Evolutionary conservation across 2,797 vertebrate species (phyloP), one percentile per base, ranked within the genome.

Genomic region (Pelobates cultripes): DNA sequence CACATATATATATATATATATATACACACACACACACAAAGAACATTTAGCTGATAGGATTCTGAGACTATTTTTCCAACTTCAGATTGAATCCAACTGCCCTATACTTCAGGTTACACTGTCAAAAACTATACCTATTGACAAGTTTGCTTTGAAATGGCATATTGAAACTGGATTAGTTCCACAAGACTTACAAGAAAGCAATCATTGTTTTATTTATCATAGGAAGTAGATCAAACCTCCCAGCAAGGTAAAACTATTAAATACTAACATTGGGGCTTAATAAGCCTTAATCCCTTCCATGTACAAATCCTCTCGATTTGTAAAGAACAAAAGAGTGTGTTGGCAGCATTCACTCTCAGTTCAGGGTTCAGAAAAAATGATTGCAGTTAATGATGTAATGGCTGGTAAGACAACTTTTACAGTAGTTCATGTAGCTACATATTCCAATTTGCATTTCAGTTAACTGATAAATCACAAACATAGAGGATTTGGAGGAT

Each of bases 271-370:
- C n/a, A 40, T 6, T 14, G 7, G 61, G 61, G 17, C 5, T 64
- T 64, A 64, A 28, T 6, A 28, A 40, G 5, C 5, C 28, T 64
- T 6, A 17, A 40, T 28, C 28, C 61, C 61, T 64, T 64, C 28
- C n/a, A 64, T 64, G 61, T 64, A 10, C 61, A 64, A 64, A 64
- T 64, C 61, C 61, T 64, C 61, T 64, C 61, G 14, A 64, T 64
- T 64, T 28, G 28, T 12, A 64, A 40, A 4, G 61, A 64, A 64
- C 61, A 64, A 57, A 12, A 64, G 61, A 40, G n/a, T 64, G 28
- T 64, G 8, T 64, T 64, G 61, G 17, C 61, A 14, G 61, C 3
- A 57, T 15, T 57, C 13, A 57, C 55, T 12, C 14, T 14, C 55
- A 57, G 55, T 14, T 57, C 47, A 6, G 10, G 5, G 5, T 51